Conservation (phyloP, 1,140 invertebrate genomes). For the Zaprionus taronus region DNA sequence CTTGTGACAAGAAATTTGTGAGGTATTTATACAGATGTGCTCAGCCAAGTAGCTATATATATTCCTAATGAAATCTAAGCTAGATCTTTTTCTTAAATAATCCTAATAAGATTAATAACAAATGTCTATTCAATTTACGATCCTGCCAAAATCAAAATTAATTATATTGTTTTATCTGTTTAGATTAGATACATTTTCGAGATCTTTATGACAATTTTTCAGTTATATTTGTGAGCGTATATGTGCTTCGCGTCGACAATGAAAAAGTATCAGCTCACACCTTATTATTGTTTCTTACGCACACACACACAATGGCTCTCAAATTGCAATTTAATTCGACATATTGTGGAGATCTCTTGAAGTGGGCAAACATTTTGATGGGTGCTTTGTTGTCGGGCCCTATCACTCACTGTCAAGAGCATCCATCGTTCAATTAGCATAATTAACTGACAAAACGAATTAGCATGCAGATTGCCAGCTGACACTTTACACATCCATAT, state of each 20-base stretch:
- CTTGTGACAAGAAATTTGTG: neutral
- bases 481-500: slow-evolving; percentile 51
- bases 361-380: slow-evolving; percentile 68
- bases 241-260: neutral
- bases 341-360: slow-evolving; percentile 51
- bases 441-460: slow-evolving; percentile 77
- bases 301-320: slow-evolving; percentile 40
- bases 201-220: neutral
- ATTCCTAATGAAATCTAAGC: neutral
- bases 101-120: too few species aligned
- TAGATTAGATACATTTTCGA: neutral
- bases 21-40: neutral
- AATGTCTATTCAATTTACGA: neutral
- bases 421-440: slow-evolving; percentile 80
- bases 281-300: slow-evolving; percentile 35
- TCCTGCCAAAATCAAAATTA: neutral
- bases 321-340: slow-evolving; percentile 80
- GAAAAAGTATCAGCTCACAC: neutral
- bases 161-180: neutral
- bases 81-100: too few species aligned
- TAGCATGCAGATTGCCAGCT: slow-evolving; percentile 60
- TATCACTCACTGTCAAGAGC: slow-evolving; percentile 79
- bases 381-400: slow-evolving; percentile 55
- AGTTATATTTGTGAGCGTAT: neutral
- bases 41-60: neutral